Percentiles rank a stretch among this genome's conserved stretches.
Conservation (phyloP, 2,113 vertebrate genomes). For the Colinus virginianus region DNA sequence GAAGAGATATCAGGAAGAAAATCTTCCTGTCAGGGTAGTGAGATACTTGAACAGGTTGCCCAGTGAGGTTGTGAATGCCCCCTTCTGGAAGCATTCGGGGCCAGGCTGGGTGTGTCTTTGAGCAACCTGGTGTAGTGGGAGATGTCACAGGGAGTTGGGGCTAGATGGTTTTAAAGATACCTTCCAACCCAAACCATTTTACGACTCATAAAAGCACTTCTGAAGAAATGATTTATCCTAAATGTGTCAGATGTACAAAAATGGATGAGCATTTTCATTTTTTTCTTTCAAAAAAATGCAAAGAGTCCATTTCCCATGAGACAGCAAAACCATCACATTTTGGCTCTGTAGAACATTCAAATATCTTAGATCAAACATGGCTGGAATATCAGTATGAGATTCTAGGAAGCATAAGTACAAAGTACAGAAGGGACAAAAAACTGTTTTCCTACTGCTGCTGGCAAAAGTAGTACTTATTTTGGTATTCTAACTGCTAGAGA, state of each 20-base stretch:
- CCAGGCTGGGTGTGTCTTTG: too few relatives aligned
- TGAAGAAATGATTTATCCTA: neutral
- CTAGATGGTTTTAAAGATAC: too few relatives aligned
- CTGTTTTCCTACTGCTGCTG: conserved; percentile 35
- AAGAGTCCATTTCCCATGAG: neutral
- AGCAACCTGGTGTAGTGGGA: too few relatives aligned
- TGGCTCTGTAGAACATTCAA: neutral
- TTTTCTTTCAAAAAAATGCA: neutral
- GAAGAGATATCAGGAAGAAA: too few relatives aligned
- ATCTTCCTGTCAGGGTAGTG: too few relatives aligned
- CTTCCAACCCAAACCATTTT: too few relatives aligned
- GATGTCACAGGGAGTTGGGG: too few relatives aligned
- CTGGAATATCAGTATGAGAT: neutral
- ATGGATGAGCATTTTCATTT: neutral
- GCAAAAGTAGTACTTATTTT: conserved; percentile 46
- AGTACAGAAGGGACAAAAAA: conserved; percentile 38
- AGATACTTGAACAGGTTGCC: too few relatives aligned
- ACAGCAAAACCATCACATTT: neutral
- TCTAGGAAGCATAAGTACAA: neutral
- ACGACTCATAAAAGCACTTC: neutral
- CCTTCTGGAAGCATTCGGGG: too few relatives aligned
- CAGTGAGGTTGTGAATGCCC: too few relatives aligned
- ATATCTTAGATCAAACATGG: neutral
- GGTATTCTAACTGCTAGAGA: conserved; percentile 52
- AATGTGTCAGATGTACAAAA: neutral